phyloP scores from a whole-genome alignment of 2,888 invertebrate species.

The Idaea straminata region DNA sequence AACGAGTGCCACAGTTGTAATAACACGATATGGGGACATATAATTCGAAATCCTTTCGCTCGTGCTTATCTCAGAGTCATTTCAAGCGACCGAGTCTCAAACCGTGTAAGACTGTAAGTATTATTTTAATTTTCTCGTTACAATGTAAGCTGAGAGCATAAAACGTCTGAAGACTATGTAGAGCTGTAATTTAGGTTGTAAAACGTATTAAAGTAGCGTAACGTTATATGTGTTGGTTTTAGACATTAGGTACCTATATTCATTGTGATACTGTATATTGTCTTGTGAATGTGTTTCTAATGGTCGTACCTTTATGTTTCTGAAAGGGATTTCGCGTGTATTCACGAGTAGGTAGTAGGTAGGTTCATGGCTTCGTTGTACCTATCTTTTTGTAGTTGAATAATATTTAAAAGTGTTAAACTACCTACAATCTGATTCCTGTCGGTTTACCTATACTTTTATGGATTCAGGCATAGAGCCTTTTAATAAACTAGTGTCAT shows the following conservation, averaged over 20 bases:
- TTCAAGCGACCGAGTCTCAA: slow-evolving; percentile 32
- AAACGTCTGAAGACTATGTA: slow-evolving; percentile 19
- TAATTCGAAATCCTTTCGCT: slow-evolving; percentile 59
- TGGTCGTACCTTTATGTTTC: background rate
- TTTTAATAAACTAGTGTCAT: too few relatives aligned
- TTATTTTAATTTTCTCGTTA: slow-evolving; percentile 47
- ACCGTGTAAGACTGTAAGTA: slow-evolving; percentile 30
- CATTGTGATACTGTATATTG: background rate
- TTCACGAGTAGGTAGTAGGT: background rate
- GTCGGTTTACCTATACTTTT: too few relatives aligned
- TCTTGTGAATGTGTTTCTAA: background rate
- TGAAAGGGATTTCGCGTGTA: background rate
- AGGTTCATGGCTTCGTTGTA: slow-evolving; percentile 33
- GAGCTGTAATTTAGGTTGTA: slow-evolving; percentile 22
- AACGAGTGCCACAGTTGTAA: slow-evolving; percentile 45
- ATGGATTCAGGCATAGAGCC: too few relatives aligned
- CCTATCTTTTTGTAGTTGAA: background rate
- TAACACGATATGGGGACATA: slow-evolving; percentile 61
- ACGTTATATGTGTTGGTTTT: slow-evolving; percentile 6
- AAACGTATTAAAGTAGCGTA: slow-evolving; percentile 23
- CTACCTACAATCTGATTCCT: too few relatives aligned
- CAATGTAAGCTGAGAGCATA: slow-evolving; percentile 17
- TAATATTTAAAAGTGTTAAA: too few relatives aligned
- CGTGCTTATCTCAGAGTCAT: slow-evolving; percentile 42
- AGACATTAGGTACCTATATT: background rate